These are phyloP conservation scores for Neogobius melanostomus DNA, from an alignment of 2,113 vertebrate genomes.

Conservation along the genomic window DNA sequence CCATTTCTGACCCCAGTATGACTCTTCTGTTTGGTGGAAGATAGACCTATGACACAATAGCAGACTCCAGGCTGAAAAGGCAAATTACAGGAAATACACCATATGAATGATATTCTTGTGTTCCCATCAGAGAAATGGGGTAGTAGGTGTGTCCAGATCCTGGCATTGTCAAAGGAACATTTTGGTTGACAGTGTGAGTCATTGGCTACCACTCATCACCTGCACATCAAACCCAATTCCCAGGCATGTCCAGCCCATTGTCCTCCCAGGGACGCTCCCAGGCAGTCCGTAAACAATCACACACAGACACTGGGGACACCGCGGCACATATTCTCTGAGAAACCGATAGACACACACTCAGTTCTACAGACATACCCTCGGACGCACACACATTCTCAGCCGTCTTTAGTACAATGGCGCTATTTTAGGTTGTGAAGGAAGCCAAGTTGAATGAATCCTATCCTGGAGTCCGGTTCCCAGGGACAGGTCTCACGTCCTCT, in stretches of 20 bases:
- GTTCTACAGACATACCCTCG: slow-evolving; percentile 24
- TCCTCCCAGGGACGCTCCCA: slow-evolving; percentile 90
- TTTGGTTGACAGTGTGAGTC: slow-evolving; percentile 69
- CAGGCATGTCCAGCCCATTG: slow-evolving; percentile 86
- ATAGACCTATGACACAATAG: slow-evolving; percentile 22
- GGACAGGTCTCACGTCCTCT: slow-evolving; percentile 93
- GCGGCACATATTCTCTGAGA: slow-evolving; percentile 46
- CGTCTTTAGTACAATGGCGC: slow-evolving; percentile 97
- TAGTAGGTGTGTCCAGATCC: slow-evolving; percentile 67
- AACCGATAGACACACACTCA: slow-evolving; percentile 19
- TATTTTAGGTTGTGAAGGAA: slow-evolving; percentile 99
- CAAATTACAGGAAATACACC: slow-evolving; percentile 46
- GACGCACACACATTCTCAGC: slow-evolving; percentile 87
- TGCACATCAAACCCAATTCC: slow-evolving; percentile 87
- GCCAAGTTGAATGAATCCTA: slow-evolving; percentile 99
- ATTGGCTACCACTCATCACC: slow-evolving; percentile 83
- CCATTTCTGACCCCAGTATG: neutral
- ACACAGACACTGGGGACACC: slow-evolving; percentile 77
- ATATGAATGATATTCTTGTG: slow-evolving; percentile 33
- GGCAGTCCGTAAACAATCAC: slow-evolving; percentile 87
- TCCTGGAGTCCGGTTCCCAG: slow-evolving; percentile 99
- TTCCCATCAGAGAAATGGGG: slow-evolving; percentile 53
- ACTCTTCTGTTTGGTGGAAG: neutral
- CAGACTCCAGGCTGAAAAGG: slow-evolving; percentile 24
- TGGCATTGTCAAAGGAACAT: slow-evolving; percentile 67